phyloP scores from a whole-genome alignment of 2,888 invertebrate species.

The Ophioninae sp. region DNA sequence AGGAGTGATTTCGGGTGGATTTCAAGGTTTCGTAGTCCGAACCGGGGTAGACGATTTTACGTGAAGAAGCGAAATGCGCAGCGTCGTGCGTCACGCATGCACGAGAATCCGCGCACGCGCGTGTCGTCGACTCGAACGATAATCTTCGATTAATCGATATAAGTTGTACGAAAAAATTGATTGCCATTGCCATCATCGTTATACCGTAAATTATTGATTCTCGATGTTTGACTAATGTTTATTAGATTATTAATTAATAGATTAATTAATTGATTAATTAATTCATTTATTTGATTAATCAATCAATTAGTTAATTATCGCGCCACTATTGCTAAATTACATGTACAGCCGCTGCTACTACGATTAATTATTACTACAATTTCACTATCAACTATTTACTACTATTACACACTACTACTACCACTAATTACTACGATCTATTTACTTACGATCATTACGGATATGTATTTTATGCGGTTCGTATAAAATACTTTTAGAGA shows the following conservation, averaged over 20 bases:
- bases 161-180: slow-evolving; percentile 32
- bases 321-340: slow-evolving; percentile 59
- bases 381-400: slow-evolving; percentile 56
- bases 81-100: background rate
- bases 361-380: slow-evolving; percentile 50
- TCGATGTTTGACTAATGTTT: slow-evolving; percentile 56
- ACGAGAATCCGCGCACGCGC: too few species aligned
- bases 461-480: slow-evolving; percentile 48
- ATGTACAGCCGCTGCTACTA: slow-evolving; percentile 57
- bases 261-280: too few species aligned
- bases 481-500: slow-evolving; percentile 24
- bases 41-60: slow-evolving; percentile 7
- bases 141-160: slow-evolving; percentile 52
- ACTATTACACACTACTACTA: slow-evolving; percentile 57
- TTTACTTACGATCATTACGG: slow-evolving; percentile 52
- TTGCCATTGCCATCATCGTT: slow-evolving; percentile 61
- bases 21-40: slow-evolving; percentile 1
- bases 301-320: slow-evolving; percentile 49
- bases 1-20: background rate
- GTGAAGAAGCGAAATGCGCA: background rate
- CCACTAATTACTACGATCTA: slow-evolving; percentile 52
- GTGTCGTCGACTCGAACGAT: slow-evolving; percentile 27
- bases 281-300: too few species aligned
- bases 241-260: background rate
- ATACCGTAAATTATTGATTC: slow-evolving; percentile 57